Conservation (phyloP, 2,888 invertebrate genomes). For the Plebejus anna region DNA sequence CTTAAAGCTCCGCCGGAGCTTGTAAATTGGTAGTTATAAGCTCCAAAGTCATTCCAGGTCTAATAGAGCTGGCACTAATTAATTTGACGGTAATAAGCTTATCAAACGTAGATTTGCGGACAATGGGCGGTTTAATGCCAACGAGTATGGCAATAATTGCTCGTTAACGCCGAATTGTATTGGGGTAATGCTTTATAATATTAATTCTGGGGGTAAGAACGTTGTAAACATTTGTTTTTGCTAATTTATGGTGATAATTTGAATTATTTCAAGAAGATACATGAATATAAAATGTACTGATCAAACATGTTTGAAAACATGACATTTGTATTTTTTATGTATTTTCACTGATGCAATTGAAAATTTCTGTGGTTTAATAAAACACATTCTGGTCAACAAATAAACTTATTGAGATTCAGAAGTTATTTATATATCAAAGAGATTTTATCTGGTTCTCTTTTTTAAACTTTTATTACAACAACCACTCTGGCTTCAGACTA, state of each 20-base stretch:
- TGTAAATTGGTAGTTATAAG: slow-evolving; percentile 32
- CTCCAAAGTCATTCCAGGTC: slow-evolving; percentile 48
- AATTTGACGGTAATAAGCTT: slow-evolving; percentile 72
- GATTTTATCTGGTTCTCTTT: neutral
- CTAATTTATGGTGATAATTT: neutral
- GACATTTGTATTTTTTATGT: neutral
- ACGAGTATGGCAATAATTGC: slow-evolving; percentile 52
- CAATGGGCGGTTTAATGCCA: slow-evolving; percentile 47
- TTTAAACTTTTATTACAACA: neutral
- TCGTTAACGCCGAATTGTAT: slow-evolving; percentile 44
- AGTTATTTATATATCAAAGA: neutral
- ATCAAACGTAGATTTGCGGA: slow-evolving; percentile 66
- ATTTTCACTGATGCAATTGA: neutral
- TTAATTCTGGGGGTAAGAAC: neutral
- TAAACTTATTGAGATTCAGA: neutral
- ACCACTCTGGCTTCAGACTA: slow-evolving; percentile 5
- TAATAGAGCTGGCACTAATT: slow-evolving; percentile 62
- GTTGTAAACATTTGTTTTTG: neutral
- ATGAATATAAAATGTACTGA: neutral
- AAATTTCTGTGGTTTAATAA: neutral
- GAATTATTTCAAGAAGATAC: neutral
- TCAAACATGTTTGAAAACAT: neutral
- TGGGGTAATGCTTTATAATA: slow-evolving; percentile 6
- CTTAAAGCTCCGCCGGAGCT: slow-evolving; percentile 20
- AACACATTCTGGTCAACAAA: neutral